phyloP scores from a whole-genome alignment of 2,113 vertebrate species.

The Cavia aperea region DNA sequence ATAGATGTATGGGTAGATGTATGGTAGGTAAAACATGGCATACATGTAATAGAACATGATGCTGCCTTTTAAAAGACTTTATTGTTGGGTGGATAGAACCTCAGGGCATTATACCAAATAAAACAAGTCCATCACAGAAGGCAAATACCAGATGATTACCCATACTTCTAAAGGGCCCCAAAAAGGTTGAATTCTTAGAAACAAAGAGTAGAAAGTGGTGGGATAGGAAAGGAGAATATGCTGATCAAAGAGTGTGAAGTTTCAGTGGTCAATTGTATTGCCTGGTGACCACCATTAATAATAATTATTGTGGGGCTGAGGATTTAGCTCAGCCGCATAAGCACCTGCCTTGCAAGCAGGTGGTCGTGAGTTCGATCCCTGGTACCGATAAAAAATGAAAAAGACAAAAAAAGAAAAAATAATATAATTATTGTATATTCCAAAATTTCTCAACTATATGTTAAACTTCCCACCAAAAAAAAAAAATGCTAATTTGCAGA shows the following conservation, averaged over 20 bases:
- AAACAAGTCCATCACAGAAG: background rate
- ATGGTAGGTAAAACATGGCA: background rate
- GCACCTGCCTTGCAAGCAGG: too few relatives aligned
- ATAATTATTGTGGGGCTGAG: too few relatives aligned
- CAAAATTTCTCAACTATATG: background rate
- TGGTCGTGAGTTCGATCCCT: too few relatives aligned
- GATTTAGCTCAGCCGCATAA: too few relatives aligned
- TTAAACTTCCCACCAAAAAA: background rate
- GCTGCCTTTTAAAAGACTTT: background rate
- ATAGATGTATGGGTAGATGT: background rate
- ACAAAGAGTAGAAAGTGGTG: background rate
- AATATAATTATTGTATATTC: background rate
- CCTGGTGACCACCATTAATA: background rate
- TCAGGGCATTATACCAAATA: background rate
- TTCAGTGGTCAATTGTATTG: too few relatives aligned
- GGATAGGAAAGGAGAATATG: fast-evolving
- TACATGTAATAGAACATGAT: background rate
- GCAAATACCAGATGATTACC: background rate
- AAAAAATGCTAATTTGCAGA: too few relatives aligned
- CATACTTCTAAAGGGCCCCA: background rate
- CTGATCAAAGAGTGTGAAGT: too few relatives aligned
- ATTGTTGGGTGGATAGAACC: background rate
- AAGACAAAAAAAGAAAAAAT: too few relatives aligned
- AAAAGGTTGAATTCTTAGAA: background rate
- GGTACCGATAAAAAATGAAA: too few relatives aligned